Base-by-base conservation (phyloP, 2,113 vertebrate genomes). In the Thymallus thymallus region DNA sequence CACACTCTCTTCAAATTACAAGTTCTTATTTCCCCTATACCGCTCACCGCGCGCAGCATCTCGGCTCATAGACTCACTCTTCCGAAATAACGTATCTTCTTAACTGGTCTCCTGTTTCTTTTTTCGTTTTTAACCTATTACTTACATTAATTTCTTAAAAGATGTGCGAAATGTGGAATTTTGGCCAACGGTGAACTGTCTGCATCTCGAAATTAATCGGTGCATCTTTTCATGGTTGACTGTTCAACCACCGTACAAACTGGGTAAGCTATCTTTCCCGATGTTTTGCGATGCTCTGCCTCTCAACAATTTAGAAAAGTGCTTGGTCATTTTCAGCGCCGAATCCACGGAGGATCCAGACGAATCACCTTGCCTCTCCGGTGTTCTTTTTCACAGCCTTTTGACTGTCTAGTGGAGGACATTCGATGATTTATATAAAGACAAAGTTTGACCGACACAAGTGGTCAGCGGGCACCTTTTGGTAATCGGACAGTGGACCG, bases 361-460 rank as follows among this genome's bases (percentile, higher is more conserved):
- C 84, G 83, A 70, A 84, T 81, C 72, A 62, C 67, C 66, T 77
- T 74, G 84, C 64, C 82, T 79, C 23, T 68, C 77, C 41, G 48
- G 51, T 46, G 22, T 75, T 72, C 71, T 82, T 69, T 81, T 76
- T 76, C 70, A 18, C 62, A 61, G 72, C 76, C 66, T 69, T 68
- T 46, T 60, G 74, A 80, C 75, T 77, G 69, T 72, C 9, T 79
- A 68, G 69, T 45, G 73, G 73, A 82, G 30, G 81, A 68, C 69
- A 72, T 80, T 79, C 71, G 80, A 74, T 79, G 74, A 71, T 84
- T 75, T 82, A 74, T 78, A 77, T 61, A 68, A 82, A 85, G 84
- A 88, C 76, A 91, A 94, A 94, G 90, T 94, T 94, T 92, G 85
- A 91, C 77, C 69, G 86, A 71, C 66, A 75, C 60, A 82, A 81